Base-by-base conservation (phyloP, 2,888 invertebrate species). In the Dorcus hopei region DNA sequence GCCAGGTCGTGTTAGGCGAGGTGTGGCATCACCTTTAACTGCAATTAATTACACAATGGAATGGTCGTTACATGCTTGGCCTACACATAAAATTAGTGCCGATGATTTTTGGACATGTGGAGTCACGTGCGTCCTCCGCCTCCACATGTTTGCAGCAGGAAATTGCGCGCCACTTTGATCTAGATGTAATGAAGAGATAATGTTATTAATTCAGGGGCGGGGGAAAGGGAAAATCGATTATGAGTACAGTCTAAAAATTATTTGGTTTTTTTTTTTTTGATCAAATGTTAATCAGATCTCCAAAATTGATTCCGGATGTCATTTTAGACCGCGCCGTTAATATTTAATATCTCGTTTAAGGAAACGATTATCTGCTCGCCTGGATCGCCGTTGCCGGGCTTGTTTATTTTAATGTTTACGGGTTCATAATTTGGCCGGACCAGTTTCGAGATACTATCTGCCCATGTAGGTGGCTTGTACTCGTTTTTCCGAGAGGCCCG, bases 391-490 rank as follows among this genome's bases (percentile, higher is more conserved):
- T 58, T 58, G 65, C 14, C 54, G 60, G n/a, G 40, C 71, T 70
- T 72, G 71, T 73, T 73, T 72, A 72, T 73, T 71, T 70, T 70
- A 72, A 70, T 72, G 73, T 73, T 74, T 72, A 72, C 72, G 69
- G 72, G 71, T 68, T 71, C 70, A 74, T 72, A 74, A 73, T 73
- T 73, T 71, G 72, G 69, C 67, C 65, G 67, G 70, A 72, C 72
- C 72, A 70, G 72, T 73, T 70, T 66, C 63, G 62, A 67, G 74
- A 74, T 73, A 65, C 64, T 73, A 74, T 74, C 74, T 63, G 47
- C 19, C 67, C 69, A 74, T 74, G 74, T 74, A 74, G 74, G 74
- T 74, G 74, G 74, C 74, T 73, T 72, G 73, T 73, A 70, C 68
- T 69, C 66, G 68, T 70, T 72, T 70, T 66, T 70, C 66, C 68